These are phyloP conservation scores for Entomyzon cyanotis DNA, from an alignment of 2,113 vertebrate genomes.

Conservation along the genomic window DNA sequence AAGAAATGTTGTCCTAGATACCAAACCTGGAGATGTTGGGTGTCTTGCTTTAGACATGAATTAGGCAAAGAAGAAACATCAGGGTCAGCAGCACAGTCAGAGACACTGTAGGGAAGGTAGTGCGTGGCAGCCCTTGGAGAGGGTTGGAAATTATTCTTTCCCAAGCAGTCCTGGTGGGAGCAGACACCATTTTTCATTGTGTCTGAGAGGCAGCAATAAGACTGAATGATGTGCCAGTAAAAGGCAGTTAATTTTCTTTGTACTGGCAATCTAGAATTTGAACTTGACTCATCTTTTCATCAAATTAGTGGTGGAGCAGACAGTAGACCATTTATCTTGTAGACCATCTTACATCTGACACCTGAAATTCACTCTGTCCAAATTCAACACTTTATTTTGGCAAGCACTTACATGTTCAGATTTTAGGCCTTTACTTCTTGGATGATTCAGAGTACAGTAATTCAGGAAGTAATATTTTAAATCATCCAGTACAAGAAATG, in stretches of 20 bases:
- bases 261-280: not conserved
- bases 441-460: not conserved
- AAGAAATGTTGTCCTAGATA: not conserved
- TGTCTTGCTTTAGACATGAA: not conserved
- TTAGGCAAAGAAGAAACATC: not conserved
- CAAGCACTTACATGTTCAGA: not conserved
- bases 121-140: not conserved
- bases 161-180: not conserved
- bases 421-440: slow-evolving; percentile 37
- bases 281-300: not conserved
- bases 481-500: slow-evolving; percentile 12
- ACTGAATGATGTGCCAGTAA: not conserved
- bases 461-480: slow-evolving; percentile 56
- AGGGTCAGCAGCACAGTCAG: not conserved
- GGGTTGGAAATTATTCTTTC: not conserved
- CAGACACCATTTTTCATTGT: not conserved
- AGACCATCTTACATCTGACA: not conserved
- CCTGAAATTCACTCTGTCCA: not conserved
- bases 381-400: slow-evolving; percentile 54
- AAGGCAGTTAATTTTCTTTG: not conserved
- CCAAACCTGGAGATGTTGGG: not conserved
- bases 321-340: not conserved
- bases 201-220: not conserved
- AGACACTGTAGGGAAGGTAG: not conserved
- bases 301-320: not conserved